Conservation (phyloP, 1,140 invertebrate species). For the Solen grandis region DNA sequence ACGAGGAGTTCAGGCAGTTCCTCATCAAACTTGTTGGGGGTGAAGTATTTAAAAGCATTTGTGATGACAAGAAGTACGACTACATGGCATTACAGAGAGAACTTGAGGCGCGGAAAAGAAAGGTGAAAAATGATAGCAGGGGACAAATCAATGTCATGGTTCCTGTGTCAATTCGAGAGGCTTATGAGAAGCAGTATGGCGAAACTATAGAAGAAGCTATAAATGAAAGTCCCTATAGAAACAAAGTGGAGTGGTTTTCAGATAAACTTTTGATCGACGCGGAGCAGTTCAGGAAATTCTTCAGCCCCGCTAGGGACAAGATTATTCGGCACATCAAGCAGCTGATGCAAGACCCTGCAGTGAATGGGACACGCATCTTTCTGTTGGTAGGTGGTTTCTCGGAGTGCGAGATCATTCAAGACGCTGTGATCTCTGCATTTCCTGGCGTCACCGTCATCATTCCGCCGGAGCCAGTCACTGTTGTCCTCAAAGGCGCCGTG, state of each 20-base stretch:
- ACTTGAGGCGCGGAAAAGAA: conserved; percentile 50
- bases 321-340: conserved; percentile 43
- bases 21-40: conserved; percentile 42
- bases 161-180: conserved; percentile 16
- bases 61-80: conserved; percentile 44
- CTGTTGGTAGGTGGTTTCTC: conserved; percentile 59
- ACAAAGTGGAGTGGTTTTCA: conserved; percentile 32
- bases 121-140: conserved; percentile 14
- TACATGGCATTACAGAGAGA: conserved; percentile 48
- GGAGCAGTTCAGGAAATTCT: conserved; percentile 43
- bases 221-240: conserved; percentile 22
- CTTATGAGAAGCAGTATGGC: conserved; percentile 10
- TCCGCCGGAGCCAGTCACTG: conserved; percentile 31
- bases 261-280: conserved; percentile 53
- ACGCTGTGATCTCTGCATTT: conserved; percentile 37
- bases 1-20: conserved; percentile 46
- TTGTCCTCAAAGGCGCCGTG: conserved; percentile 52
- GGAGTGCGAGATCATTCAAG: conserved; percentile 45
- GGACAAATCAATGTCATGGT: conserved; percentile 44
- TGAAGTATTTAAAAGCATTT: conserved; percentile 29
- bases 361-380: conserved; percentile 40
- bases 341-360: conserved; percentile 30
- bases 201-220: conserved; percentile 43
- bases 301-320: conserved; percentile 41
- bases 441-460: conserved; percentile 38